Base-by-base conservation (phyloP, 2,888 invertebrate genomes). In the Eupeodes luniger region DNA sequence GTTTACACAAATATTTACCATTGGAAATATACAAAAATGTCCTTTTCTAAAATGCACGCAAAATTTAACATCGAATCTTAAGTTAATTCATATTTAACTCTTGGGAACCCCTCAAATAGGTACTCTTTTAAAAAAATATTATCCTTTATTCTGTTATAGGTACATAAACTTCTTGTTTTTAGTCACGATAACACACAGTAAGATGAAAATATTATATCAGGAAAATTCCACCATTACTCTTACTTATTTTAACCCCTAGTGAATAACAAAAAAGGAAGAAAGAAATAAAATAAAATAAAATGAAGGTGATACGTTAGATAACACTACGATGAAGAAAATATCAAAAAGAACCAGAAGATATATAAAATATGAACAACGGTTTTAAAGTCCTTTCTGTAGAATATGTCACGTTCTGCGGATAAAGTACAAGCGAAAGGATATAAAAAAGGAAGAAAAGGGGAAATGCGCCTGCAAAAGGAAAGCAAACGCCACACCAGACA, bases 121-220 rank as follows among this genome's bases (percentile, higher is more conserved):
- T 61, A 74, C 82, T 70, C 62, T 16, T 40, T 49, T 12, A 55
- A 19, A 55, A 55, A 40, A 70, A 77, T 61, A 76, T 81, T 85
- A 59, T 77, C 66, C 69, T 62, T 64, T 81, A 85, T 85, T 84
- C 77, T 77, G 72, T 74, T 62, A 74, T 66, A 67, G 19, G 19
- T 62, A 62, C 76, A 86, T 74, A 81, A 78, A 88, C 81, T 85
- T 85, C 69, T 81, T 57, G 74, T 85, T 85, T 85, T 77, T 77
- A 88, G 85, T 85, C 88, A 88, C 85, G 88, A 85, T 88, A 85
- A 81, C 84, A 74, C 77, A 81, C 84, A 74, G 77, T 78, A 78
- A 85, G 88, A 88, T 85, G 85, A 88, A 88, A 85, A 88, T 85
- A 81, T 88, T 85, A 85, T 66, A 81, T 66, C 81, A 85, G 72